A percentile compares a stretch with the other conserved stretches of the same genome.
phyloP scores from a whole-genome alignment of 2,113 vertebrate genomes.

The Tapirus terrestris region DNA sequence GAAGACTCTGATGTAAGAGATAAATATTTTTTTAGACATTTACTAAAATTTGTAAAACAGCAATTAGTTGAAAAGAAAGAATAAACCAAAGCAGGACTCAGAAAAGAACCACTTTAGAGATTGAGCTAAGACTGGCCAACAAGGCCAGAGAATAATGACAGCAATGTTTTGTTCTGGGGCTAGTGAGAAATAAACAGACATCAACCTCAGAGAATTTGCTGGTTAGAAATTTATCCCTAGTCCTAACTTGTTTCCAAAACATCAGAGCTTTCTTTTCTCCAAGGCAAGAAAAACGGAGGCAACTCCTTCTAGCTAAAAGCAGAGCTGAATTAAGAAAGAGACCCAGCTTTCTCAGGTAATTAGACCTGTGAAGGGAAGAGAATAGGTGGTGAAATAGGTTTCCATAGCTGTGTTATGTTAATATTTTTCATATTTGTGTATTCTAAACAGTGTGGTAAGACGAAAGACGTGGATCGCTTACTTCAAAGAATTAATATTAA shows the following conservation, averaged over 20 bases:
- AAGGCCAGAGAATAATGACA: neutral
- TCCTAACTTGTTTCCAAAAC: neutral
- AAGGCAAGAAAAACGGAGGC: neutral
- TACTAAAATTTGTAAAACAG: neutral
- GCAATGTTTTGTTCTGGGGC: neutral
- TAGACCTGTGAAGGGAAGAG: neutral
- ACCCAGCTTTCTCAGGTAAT: neutral
- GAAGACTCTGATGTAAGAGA: neutral
- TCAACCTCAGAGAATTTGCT: neutral
- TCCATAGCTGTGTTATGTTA: neutral
- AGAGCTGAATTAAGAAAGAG: neutral
- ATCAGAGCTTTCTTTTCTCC: neutral
- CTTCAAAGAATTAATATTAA: neutral
- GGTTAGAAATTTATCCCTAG: neutral
- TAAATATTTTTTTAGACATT: neutral
- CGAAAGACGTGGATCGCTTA: neutral
- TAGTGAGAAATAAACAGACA: neutral
- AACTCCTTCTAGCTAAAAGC: neutral
- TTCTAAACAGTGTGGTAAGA: neutral
- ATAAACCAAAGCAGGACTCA: neutral
- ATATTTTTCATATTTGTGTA: neutral
- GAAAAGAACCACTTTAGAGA: neutral
- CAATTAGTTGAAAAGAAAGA: neutral
- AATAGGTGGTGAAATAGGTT: neutral
- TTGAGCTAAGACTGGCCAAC: neutral